Evolutionary conservation across 2,888 invertebrate genomes (phyloP), one percentile per base, ranked within the genome.

Genomic region (Ormia ochracea): DNA sequence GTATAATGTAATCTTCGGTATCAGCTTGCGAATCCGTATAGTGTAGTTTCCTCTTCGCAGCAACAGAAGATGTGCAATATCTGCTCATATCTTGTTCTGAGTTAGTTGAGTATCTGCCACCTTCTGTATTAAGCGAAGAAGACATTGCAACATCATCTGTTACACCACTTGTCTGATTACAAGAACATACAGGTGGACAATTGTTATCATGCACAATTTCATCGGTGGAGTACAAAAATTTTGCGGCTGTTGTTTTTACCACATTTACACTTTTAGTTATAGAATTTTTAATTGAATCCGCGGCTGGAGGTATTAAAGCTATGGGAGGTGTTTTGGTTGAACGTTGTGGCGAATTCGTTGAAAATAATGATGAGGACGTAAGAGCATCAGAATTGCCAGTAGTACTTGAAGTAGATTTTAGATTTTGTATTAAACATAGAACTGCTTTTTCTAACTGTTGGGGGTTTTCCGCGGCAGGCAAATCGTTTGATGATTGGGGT

Each of bases 361-460:
- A 31, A 50, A 33, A 50, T 17, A 48, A 21, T 41, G 73, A 54
- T 26, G 77, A n/a, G 21, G 66, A 36, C n/a, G 54, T 65, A 6
- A 75, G 52, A 5, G 59, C 28, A 17, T 59, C 59, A 9, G 52
- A 52, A 33, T 75, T 72, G 3, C 68, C 81, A 14, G 85, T 85
- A 9, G 86, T 86, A 17, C 84, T 85, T 3, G 84, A 82, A 5
- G 78, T 79, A 0, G 84, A 79, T 75, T 86, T 86, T 54, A 90
- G 83, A 84, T 92, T 91, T 70, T 91, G 91, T 80, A 94, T 91
- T 45, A 96, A 90, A 85, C 94, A 93, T 85, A 93, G 92, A 36
- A 96, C 93, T 63, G 94, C 95, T 65, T 92, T 92, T 85, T 95
- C 94, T 63, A 96, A 86, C 73, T 93, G 91, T 76, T 91, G 91